Percentiles rank a stretch among this genome's conserved stretches.
phyloP scores from a whole-genome alignment of 2,888 invertebrate species.

The Tipula confusa region DNA sequence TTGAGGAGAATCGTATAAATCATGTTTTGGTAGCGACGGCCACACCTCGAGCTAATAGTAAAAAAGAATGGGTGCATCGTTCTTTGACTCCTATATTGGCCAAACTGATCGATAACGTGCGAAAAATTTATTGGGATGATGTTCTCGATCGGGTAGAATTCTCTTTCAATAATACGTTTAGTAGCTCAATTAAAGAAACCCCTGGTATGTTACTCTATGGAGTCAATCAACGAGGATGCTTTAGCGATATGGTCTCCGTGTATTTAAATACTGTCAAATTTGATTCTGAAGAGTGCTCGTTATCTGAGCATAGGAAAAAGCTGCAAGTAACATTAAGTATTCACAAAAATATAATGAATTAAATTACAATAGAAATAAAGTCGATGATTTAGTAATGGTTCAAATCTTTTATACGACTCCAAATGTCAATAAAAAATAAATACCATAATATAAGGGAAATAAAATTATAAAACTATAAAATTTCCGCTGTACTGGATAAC shows the following conservation, averaged over 20 bases:
- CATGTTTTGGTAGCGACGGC: conserved; percentile 34
- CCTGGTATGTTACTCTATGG: neutral
- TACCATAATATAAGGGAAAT: neutral
- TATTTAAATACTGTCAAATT: neutral
- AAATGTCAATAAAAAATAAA: neutral
- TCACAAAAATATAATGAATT: neutral
- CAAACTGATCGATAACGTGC: neutral
- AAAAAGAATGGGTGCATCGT: neutral
- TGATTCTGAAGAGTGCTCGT: neutral
- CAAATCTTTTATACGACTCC: neutral
- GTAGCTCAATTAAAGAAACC: neutral
- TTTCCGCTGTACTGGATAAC: no score
- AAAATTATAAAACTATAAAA: no score
- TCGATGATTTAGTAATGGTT: neutral
- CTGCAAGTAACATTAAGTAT: neutral
- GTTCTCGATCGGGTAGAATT: neutral
- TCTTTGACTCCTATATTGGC: neutral
- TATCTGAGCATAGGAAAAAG: neutral
- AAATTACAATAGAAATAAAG: neutral
- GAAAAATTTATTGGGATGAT: no score
- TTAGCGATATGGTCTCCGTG: neutral
- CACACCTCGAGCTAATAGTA: conserved; percentile 3
- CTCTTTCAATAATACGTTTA: neutral
- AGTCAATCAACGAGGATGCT: neutral
- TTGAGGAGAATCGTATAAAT: conserved; percentile 32